Percentiles rank a stretch among this genome's conserved stretches.
These are phyloP conservation scores for Lepidostoma basale DNA, from an alignment of 1,140 invertebrate genomes.

Conservation along the genomic window DNA sequence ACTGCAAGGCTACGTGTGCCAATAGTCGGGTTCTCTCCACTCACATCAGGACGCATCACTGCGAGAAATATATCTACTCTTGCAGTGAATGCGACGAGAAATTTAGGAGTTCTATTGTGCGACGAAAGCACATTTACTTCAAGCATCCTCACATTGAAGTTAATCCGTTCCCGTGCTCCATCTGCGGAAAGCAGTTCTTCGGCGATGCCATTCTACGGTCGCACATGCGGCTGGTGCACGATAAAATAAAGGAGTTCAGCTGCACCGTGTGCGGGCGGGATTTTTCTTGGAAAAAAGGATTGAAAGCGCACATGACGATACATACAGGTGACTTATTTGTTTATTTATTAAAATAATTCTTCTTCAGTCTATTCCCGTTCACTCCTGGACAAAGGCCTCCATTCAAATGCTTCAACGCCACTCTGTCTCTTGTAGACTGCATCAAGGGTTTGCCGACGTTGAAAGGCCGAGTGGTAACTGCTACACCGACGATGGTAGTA, in stretches of 20 bases:
- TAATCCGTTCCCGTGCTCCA: background rate
- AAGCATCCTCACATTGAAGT: too few species aligned
- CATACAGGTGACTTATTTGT: background rate
- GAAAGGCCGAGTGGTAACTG: background rate
- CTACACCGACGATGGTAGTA: too few species aligned
- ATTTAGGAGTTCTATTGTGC: too few species aligned
- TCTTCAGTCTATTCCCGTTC: background rate
- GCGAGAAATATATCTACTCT: too few species aligned
- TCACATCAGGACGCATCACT: too few species aligned
- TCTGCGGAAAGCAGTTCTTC: background rate
- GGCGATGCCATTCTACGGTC: background rate
- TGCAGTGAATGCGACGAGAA: too few species aligned
- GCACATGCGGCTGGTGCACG: background rate
- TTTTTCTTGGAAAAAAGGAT: background rate
- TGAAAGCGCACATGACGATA: background rate
- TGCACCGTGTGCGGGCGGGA: background rate
- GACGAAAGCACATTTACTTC: too few species aligned
- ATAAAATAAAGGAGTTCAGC: background rate
- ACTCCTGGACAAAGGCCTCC: too few species aligned
- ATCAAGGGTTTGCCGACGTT: background rate
- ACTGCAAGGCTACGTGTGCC: too few species aligned
- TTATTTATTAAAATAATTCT: background rate
- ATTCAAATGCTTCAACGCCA: too few species aligned
- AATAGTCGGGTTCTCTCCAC: too few species aligned
- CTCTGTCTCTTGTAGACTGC: too few species aligned